A percentile compares a stretch with the other conserved stretches of the same genome.
Evolutionary conservation across 2,797 vertebrate genomes (phyloP).

Genomic region (Gephyroberyx darwinii): DNA sequence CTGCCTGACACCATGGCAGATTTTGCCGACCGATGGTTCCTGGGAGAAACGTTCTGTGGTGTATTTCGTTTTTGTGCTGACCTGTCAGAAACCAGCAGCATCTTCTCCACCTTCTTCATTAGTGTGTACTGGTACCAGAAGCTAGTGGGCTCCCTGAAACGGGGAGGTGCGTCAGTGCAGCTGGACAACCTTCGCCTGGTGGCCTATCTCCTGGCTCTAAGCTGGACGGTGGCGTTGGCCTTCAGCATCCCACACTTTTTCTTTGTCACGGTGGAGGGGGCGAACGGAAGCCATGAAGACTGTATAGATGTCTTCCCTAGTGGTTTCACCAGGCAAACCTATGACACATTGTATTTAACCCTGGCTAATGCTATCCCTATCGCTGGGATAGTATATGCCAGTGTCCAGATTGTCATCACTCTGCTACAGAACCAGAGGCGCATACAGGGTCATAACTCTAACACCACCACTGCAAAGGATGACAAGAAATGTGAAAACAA

Average conservation of each 20-base stretch:
- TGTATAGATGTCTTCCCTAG: slow-evolving; percentile 71
- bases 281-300: slow-evolving; percentile 57
- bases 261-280: slow-evolving; percentile 46
- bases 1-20: slow-evolving; percentile 77
- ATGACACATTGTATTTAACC: slow-evolving; percentile 71
- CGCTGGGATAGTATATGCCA: slow-evolving; percentile 72
- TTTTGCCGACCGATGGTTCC: slow-evolving; percentile 73
- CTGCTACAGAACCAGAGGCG: slow-evolving; percentile 73
- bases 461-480: slow-evolving; percentile 12
- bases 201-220: slow-evolving; percentile 66
- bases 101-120: slow-evolving; percentile 83
- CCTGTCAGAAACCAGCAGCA: slow-evolving; percentile 84
- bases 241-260: slow-evolving; percentile 78
- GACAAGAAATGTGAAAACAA: background rate
- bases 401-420: slow-evolving; percentile 75
- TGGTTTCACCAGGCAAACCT: slow-evolving; percentile 40
- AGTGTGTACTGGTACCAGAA: slow-evolving; percentile 84
- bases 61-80: slow-evolving; percentile 76
- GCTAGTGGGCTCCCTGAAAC: slow-evolving; percentile 79
- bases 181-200: slow-evolving; percentile 76
- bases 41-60: slow-evolving; percentile 73
- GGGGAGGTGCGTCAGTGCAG: slow-evolving; percentile 71
- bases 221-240: slow-evolving; percentile 72
- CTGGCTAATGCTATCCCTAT: slow-evolving; percentile 78
- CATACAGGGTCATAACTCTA: slow-evolving; percentile 49